Conservation (phyloP, 2,888 invertebrate species). For the Polietes domitor region DNA sequence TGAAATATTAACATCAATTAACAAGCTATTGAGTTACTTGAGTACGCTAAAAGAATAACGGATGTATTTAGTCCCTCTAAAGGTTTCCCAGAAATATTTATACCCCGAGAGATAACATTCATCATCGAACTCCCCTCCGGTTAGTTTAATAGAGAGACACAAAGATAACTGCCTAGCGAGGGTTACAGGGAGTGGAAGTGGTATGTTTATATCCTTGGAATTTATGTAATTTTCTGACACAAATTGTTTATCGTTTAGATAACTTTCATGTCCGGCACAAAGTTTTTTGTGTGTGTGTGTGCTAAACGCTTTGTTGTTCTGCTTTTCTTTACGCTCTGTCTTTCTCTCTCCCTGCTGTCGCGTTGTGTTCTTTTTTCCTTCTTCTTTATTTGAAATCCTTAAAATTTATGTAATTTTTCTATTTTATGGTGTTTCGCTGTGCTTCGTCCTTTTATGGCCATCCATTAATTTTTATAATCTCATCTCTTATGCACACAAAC, state of each 20-base stretch:
- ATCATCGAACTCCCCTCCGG: not conserved
- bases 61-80: not conserved
- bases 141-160: not conserved
- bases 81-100: not conserved
- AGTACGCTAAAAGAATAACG: not conserved
- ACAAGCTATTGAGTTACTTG: not conserved
- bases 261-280: not conserved
- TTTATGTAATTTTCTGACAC: constrained; percentile 5
- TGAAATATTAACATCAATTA: not conserved
- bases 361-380: not conserved
- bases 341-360: not conserved
- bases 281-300: no score
- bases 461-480: constrained; percentile 36
- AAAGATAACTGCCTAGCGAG: not conserved
- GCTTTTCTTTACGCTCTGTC: not conserved
- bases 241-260: constrained; percentile 8
- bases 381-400: constrained; percentile 15
- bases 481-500: not conserved
- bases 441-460: constrained; percentile 2
- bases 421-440: constrained; percentile 5
- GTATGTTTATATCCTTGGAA: not conserved
- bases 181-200: not conserved
- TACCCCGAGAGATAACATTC: not conserved
- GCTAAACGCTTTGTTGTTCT: not conserved
- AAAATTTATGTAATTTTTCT: constrained; percentile 27